Conservation (phyloP, 2,888 invertebrate species). For the Stictocephala bisonia region DNA sequence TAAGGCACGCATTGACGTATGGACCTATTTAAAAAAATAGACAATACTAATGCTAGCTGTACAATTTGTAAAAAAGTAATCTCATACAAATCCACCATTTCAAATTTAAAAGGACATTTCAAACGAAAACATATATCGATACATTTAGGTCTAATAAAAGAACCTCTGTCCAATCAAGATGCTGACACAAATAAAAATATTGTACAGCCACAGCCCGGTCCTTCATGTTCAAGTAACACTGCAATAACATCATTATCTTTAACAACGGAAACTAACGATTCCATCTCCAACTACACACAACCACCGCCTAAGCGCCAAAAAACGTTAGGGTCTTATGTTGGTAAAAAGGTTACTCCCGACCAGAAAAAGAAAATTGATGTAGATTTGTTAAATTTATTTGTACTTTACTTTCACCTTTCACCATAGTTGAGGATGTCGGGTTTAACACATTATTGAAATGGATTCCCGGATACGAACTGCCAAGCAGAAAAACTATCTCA, state of each 20-base stretch:
- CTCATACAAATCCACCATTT: conserved; percentile 7
- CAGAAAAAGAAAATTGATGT: background rate
- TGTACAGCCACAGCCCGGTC: too few species aligned
- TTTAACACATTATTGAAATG: background rate
- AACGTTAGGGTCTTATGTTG: background rate
- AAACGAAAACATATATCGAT: background rate
- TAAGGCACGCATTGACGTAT: too few species aligned
- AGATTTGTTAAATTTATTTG: background rate
- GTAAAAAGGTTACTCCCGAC: background rate
- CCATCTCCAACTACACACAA: too few species aligned
- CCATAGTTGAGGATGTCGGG: background rate
- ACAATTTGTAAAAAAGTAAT: too few species aligned
- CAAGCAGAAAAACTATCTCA: background rate
- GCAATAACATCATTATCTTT: too few species aligned
- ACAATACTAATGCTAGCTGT: background rate
- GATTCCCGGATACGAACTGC: too few species aligned
- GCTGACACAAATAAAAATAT: background rate
- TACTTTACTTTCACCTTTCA: background rate
- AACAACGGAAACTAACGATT: too few species aligned
- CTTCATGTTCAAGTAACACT: background rate
- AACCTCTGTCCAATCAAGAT: background rate
- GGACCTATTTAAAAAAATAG: background rate
- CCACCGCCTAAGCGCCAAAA: background rate
- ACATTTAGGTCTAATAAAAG: background rate
- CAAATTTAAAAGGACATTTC: conserved; percentile 1